A percentile compares a stretch with the other conserved stretches of the same genome.
These are phyloP conservation scores for Saxidomus purpurata DNA, from an alignment of 1,140 invertebrate species.

Conservation along the genomic window DNA sequence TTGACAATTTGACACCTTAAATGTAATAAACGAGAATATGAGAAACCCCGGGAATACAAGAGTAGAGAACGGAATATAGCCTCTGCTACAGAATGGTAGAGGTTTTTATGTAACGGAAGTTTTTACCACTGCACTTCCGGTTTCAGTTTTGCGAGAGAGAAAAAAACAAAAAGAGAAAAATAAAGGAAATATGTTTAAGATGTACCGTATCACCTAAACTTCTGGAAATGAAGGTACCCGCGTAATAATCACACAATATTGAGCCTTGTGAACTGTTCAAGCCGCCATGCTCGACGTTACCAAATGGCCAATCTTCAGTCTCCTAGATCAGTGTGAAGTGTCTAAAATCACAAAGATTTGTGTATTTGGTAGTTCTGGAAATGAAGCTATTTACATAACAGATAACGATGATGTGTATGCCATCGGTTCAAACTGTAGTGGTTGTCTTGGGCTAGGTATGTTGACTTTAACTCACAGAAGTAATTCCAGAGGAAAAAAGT, in stretches of 20 bases:
- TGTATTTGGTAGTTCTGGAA: constrained; percentile 90
- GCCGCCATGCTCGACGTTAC: constrained; percentile 85
- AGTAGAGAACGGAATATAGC: too few relatives aligned
- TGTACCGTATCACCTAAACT: too few relatives aligned
- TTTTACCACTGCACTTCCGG: not conserved
- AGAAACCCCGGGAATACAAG: too few relatives aligned
- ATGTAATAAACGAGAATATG: too few relatives aligned
- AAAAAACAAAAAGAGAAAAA: not conserved
- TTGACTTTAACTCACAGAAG: too few relatives aligned
- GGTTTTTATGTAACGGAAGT: not conserved
- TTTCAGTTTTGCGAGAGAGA: not conserved
- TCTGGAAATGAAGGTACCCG: too few relatives aligned
- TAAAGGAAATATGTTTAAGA: too few relatives aligned
- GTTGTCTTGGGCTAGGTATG: constrained; percentile 89
- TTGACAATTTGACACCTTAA: too few relatives aligned
- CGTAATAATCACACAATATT: not conserved
- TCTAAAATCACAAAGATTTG: constrained; percentile 88
- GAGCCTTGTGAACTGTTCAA: not conserved
- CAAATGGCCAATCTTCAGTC: constrained; percentile 90
- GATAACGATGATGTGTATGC: constrained; percentile 90
- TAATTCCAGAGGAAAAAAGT: too few relatives aligned
- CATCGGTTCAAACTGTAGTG: constrained; percentile 89
- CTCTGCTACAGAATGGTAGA: constrained; percentile 26
- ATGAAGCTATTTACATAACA: constrained; percentile 90
- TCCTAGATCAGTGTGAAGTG: constrained; percentile 88